These are phyloP conservation scores for Brevimyrus niger DNA, from an alignment of 2,113 vertebrate species.

Conservation along the genomic window DNA sequence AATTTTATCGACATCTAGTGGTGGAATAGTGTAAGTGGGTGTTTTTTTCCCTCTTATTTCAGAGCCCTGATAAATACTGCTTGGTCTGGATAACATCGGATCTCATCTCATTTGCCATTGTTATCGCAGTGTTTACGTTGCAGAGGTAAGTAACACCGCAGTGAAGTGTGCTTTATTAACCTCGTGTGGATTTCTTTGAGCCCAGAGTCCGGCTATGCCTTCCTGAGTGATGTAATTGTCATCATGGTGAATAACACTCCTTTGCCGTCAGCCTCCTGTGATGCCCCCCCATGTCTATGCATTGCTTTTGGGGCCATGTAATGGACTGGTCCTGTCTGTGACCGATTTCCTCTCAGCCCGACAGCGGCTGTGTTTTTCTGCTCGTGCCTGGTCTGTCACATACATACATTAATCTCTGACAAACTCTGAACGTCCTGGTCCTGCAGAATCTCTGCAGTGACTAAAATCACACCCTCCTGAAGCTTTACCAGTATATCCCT, in stretches of 20 bases:
- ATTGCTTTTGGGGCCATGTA: background rate
- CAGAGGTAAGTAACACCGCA: slow-evolving; percentile 79
- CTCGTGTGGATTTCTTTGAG: background rate
- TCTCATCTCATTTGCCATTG: slow-evolving; percentile 76
- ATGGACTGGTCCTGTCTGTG: background rate
- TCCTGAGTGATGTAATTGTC: background rate
- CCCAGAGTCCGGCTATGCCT: background rate
- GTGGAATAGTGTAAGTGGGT: background rate
- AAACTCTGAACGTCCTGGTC: background rate
- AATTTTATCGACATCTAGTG: slow-evolving; percentile 33
- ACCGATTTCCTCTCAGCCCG: background rate
- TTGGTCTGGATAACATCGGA: slow-evolving; percentile 88
- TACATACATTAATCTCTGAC: background rate
- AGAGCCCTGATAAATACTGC: slow-evolving; percentile 80
- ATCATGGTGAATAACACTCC: background rate
- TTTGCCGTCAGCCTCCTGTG: background rate
- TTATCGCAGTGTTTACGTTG: slow-evolving; percentile 81
- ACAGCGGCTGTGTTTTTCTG: background rate
- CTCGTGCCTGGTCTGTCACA: background rate
- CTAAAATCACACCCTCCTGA: background rate
- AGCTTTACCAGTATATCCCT: background rate
- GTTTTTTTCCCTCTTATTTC: slow-evolving; percentile 33
- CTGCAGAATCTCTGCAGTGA: background rate
- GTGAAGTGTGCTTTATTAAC: background rate
- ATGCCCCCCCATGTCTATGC: background rate